Evolutionary conservation across 2,113 vertebrate species (phyloP).

Genomic region (Xiphias gladius): DNA sequence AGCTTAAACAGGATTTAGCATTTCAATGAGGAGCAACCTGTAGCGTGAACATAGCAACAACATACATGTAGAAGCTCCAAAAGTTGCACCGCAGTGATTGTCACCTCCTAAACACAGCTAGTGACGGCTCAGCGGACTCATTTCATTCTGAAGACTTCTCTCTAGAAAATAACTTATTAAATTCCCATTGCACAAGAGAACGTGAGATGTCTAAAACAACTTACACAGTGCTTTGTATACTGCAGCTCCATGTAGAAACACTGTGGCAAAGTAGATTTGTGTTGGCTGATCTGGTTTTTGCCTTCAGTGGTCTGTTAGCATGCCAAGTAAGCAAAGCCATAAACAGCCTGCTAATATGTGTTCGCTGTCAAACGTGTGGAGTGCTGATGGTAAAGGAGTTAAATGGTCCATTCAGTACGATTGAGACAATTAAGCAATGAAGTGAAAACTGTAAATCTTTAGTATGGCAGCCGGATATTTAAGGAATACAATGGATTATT

Average conservation of each 20-base stretch:
- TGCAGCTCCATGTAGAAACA: neutral
- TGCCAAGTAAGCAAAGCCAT: neutral
- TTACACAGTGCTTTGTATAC: no score
- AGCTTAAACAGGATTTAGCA: no score
- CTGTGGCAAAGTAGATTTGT: neutral
- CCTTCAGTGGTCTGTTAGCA: neutral
- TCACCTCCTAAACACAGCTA: no score
- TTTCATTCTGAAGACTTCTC: no score
- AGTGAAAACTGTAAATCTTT: neutral
- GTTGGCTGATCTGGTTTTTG: neutral
- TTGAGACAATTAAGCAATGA: neutral
- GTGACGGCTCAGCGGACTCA: no score
- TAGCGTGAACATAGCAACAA: no score
- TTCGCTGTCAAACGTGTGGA: neutral
- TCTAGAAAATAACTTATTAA: no score
- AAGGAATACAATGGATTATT: neutral
- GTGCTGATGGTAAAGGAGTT: neutral
- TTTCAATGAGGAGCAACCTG: no score
- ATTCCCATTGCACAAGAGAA: no score
- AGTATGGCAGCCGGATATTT: neutral
- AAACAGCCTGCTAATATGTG: neutral
- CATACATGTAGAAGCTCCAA: no score
- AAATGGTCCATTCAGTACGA: neutral
- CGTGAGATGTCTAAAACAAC: no score
- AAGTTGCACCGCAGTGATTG: no score